These are phyloP conservation scores for Xanthia togata DNA, from an alignment of 2,888 invertebrate species.

Conservation along the genomic window DNA sequence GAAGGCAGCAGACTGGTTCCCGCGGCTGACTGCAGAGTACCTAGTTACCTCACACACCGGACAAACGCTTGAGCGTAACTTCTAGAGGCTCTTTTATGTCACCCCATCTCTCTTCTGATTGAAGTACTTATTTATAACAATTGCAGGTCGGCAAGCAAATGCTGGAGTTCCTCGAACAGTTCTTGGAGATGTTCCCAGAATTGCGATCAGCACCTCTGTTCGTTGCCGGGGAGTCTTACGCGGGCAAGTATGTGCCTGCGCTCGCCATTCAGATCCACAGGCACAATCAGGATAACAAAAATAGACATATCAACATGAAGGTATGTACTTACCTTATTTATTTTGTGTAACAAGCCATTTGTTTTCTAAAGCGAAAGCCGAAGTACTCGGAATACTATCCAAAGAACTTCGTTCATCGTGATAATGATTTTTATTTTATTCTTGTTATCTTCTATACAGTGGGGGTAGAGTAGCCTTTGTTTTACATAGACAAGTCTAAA, in stretches of 20 bases:
- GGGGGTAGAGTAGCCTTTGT: no score
- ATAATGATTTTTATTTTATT: no score
- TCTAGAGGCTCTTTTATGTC: not conserved
- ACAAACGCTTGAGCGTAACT: not conserved
- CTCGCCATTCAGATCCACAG: constrained; percentile 83
- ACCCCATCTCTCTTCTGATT: not conserved
- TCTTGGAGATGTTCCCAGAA: constrained; percentile 90
- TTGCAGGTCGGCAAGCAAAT: constrained; percentile 86
- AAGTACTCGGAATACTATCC: no score
- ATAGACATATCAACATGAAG: constrained; percentile 77
- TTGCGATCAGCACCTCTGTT: constrained; percentile 88
- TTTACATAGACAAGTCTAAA: no score
- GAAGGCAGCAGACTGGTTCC: no score
- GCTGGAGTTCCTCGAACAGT: constrained; percentile 86
- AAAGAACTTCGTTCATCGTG: no score
- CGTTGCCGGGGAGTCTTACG: constrained; percentile 91
- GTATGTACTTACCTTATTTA: constrained; percentile 68
- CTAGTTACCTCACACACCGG: no score
- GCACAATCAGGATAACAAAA: constrained; percentile 52
- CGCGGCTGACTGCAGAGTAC: not conserved
- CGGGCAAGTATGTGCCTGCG: constrained; percentile 88
- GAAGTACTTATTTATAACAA: not conserved
- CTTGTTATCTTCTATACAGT: no score
- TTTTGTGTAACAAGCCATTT: not conserved
- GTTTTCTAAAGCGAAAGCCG: not conserved